These are phyloP conservation scores for Probosciger aterrimus DNA, from an alignment of 2,113 vertebrate genomes.

Conservation along the genomic window DNA sequence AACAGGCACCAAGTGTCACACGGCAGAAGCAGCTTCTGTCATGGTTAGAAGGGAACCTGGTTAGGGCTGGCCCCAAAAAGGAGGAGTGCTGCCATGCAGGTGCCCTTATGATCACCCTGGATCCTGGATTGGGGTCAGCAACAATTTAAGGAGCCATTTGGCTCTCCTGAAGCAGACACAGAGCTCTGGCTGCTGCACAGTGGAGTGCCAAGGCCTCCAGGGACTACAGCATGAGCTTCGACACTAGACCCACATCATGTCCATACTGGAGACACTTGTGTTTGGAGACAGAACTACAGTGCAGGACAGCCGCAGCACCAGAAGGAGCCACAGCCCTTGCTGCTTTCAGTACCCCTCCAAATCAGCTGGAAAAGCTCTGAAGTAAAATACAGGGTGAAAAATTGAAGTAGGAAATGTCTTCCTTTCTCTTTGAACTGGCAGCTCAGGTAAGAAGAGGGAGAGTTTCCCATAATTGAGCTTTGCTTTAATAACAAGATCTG, in stretches of 20 bases:
- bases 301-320: neutral
- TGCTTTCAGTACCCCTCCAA: neutral
- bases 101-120: neutral
- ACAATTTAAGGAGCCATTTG: neutral
- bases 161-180: neutral
- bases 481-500: neutral
- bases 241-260: neutral
- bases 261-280: neutral
- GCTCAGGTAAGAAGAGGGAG: neutral
- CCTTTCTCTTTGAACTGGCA: neutral
- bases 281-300: neutral
- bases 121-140: neutral
- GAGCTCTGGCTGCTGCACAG: neutral
- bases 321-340: neutral
- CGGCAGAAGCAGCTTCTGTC: neutral
- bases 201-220: neutral
- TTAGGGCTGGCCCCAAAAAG: neutral
- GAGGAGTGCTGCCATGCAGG: neutral
- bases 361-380: neutral
- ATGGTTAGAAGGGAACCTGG: accelerated
- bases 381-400: neutral
- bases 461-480: neutral
- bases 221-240: neutral
- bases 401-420: neutral
- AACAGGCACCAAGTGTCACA: neutral